Evolutionary conservation across 2,113 vertebrate genomes (phyloP), one percentile per base, ranked within the genome.

Genomic region (human): DNA sequence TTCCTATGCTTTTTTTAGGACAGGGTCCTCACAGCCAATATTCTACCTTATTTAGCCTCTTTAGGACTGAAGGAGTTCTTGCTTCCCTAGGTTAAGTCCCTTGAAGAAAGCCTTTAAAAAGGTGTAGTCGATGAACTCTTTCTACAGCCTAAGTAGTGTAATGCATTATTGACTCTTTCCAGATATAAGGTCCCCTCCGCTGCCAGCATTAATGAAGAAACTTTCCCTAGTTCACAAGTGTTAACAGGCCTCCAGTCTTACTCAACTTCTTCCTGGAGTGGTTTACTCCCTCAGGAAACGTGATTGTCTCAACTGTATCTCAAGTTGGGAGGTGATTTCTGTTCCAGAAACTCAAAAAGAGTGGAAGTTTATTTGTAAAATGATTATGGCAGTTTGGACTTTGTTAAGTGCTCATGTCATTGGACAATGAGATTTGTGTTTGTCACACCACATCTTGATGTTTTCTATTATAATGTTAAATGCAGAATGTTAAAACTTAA

Each of bases 151-250:
- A 96, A 94, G 90, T 70, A 89, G 85, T 30, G 6, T 93, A 96
- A 97, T 97, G 59, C 25, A 93, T 96, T 97, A 98, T 83, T 89
- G 95, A 96, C 88, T 94, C 81, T 90, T 96, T 73, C 32, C 17
- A 95, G 70, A 78, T 43, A 48, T 14, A 72, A 94, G 84, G 64
- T 88, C 40, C 81, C 57, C n/a, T 83, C 27, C 52, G 22, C 57
- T 95, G 30, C 86, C 50, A 83, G 48, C 1, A 68, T 57, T 90
- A 93, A 94, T 81, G 59, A 94, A 78, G 73, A 14, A 78, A 89
- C 40, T 40, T 96, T 93, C 66, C n/a, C 68, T 85, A 40, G 81
- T 85, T 76, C 43, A 89, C 38, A 88, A 68, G 78, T 90, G 32
- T 73, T 92, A 96, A 92, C 90, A 80, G 57, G 45, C 20, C 64